These are phyloP conservation scores for Trialeurodes vaporariorum DNA, from an alignment of 1,140 invertebrate species.

Conservation along the genomic window DNA sequence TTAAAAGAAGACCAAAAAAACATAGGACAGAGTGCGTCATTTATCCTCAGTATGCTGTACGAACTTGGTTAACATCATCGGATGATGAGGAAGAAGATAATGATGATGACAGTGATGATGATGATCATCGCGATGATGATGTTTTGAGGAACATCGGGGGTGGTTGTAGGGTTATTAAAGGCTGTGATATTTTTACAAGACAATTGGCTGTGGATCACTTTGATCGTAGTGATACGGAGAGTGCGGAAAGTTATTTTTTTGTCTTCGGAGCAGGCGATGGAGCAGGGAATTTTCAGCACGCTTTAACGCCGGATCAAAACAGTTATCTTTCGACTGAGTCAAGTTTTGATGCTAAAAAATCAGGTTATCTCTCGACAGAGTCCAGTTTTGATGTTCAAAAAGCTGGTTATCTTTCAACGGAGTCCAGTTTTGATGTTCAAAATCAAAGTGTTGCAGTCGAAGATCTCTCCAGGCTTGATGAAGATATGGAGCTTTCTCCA, in stretches of 20 bases:
- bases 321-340: slow-evolving; percentile 9
- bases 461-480: slow-evolving; percentile 48
- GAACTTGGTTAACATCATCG: slow-evolving; percentile 33
- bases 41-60: slow-evolving; percentile 32
- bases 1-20: slow-evolving; percentile 36
- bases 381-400: no score
- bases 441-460: slow-evolving; percentile 42
- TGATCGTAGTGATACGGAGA: neutral
- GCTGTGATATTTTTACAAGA: neutral
- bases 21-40: slow-evolving; percentile 42
- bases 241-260: slow-evolving; percentile 1
- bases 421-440: neutral
- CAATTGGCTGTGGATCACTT: neutral
- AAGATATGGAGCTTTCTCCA: slow-evolving; percentile 29
- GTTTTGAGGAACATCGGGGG: slow-evolving; percentile 36
- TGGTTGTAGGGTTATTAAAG: neutral
- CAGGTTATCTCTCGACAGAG: neutral
- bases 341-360: no score
- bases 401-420: neutral
- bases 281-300: neutral
- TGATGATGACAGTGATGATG: slow-evolving; percentile 18
- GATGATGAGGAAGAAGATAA: slow-evolving; percentile 29
- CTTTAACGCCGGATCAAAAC: neutral
- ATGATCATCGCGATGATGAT: slow-evolving; percentile 16
- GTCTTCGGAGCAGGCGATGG: neutral